Percentiles rank a stretch among this genome's conserved stretches.
These are phyloP conservation scores for Bos taurus DNA, from an alignment of 2,113 vertebrate species.

Conservation along the genomic window ARS-UCD2.0 NC_037346.1:23252501-23253000, in stretches of 20 bases:
- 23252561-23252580: neutral
- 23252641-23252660: neutral
- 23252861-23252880: neutral
- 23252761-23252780: neutral
- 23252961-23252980: neutral
- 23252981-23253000: neutral
- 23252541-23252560: neutral
- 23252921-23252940: neutral
- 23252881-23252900: neutral
- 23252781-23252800: neutral
- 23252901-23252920: constrained; percentile 6
- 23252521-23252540: neutral
- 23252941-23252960: neutral
- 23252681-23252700: neutral
- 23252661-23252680: neutral
- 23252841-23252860: neutral
- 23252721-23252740: neutral
- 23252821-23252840: neutral
- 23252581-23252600: neutral
- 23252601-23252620: neutral
- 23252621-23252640: neutral
- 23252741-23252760: neutral
- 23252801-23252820: neutral
- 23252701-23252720: neutral
- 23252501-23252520: neutral